A percentile compares a stretch with the other conserved stretches of the same genome.
phyloP scores from a whole-genome alignment of 2,113 vertebrate species.

The Rhabdomys dilectus region DNA sequence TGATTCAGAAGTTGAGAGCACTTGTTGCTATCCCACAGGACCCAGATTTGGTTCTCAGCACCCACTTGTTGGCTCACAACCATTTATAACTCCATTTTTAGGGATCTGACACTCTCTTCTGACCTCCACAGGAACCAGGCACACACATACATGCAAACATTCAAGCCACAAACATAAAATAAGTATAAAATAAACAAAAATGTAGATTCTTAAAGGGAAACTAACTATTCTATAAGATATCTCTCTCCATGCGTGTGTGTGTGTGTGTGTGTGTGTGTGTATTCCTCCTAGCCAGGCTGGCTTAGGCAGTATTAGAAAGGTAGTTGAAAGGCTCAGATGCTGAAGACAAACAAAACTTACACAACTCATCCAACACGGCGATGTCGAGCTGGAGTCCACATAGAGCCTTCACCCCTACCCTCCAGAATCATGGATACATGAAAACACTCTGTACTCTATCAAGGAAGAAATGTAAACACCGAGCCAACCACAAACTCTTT shows the following conservation, averaged over 20 bases:
- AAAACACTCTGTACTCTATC: not conserved
- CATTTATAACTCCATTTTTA: not conserved
- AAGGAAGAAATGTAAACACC: not conserved
- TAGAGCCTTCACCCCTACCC: not conserved
- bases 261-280: not conserved
- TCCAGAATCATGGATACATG: not conserved
- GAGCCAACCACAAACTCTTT: not conserved
- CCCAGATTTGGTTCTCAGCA: not conserved
- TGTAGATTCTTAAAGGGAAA: not conserved
- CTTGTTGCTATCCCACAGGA: not conserved
- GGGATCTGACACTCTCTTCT: not conserved
- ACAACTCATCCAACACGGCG: not conserved
- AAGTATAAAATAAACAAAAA: not conserved
- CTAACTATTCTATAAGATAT: not conserved
- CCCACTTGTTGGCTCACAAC: not conserved
- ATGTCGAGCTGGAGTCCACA: not conserved
- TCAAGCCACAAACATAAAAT: not conserved
- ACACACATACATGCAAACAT: not conserved
- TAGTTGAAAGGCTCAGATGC: not conserved
- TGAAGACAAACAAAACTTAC: not conserved
- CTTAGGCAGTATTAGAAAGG: not conserved
- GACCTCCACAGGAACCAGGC: not conserved
- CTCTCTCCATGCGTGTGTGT: not conserved
- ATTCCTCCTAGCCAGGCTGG: not conserved
- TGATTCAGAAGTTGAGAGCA: not conserved